Evolutionary conservation across 23 tunicate genomes (phyloP), one percentile per base, ranked within the genome.

Genomic region (Trididemnum miniatum): DNA sequence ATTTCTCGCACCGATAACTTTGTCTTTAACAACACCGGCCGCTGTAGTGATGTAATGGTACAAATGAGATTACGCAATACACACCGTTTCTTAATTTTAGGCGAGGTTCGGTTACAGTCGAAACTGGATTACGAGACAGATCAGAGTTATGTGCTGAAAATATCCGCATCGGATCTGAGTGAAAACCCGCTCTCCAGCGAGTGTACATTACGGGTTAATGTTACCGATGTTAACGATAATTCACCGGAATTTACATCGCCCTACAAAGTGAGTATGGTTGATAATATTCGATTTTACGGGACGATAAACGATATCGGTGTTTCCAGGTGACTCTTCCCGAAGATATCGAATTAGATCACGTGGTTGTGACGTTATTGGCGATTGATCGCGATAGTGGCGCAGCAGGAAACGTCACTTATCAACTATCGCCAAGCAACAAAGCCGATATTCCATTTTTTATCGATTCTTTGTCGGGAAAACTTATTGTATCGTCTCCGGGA

Each of bases 181-280:
- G 84, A 80, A 33, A 74, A 72, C n/a, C 91, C 91, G 18, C 82
- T 87, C 20, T 44, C 85, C 1, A 75, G 69, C 34, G 91, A 87
- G 28, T 87, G 85, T 29, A 72, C 85, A 9, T 31, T 87, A 32
- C 66, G 34, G 1, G 64, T 87, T 0, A 35, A 62, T 20, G 65
- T 89, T 0, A 35, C 31, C 22, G 95, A 89, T 38, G 95, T 89
- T 30, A 89, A 89, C 76, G 95, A 89, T 49, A 89, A 89, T 59
- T 28, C 85, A 20, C 95, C 95, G 0, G 38, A 34, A 31, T 89
- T 89, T 39, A 27, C 79, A 9, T n/a, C 59, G 20, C 5, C 59
- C 5, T 73, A 73, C 59, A 22, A 73, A 29, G 79, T 73, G 2
- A 40, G 79, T 25, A 32, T 44, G 15, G 54, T 44, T 44, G 9